Conservation (phyloP, 30 jellyfish, hydroid and myxozoan genomes). For the Hydractinia echinata region DNA sequence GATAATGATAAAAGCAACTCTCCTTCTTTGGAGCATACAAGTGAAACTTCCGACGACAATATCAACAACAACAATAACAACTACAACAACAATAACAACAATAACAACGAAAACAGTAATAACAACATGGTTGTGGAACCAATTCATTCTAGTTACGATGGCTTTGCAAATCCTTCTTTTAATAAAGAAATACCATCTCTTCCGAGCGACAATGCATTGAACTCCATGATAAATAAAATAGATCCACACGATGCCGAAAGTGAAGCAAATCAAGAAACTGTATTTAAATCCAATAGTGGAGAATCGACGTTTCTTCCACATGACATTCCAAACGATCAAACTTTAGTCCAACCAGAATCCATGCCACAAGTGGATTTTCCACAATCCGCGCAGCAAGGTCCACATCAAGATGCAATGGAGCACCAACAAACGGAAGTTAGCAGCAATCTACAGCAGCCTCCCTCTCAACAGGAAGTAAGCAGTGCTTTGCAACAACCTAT, state of each 20-base stretch:
- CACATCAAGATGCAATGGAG: not conserved
- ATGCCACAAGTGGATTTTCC: constrained; percentile 12
- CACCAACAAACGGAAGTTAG: not conserved
- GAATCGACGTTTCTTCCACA: not conserved
- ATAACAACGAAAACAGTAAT: not conserved
- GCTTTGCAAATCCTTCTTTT: constrained; percentile 29
- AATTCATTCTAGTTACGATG: constrained; percentile 2
- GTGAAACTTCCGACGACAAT: not conserved
- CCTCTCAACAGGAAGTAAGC: not conserved
- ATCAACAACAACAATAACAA: not conserved
- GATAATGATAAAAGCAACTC: not conserved
- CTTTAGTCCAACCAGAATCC: constrained; percentile 31
- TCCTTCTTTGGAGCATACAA: not conserved
- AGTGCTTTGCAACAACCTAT: constrained; percentile 7
- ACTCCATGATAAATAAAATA: constrained; percentile 48
- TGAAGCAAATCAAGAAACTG: constrained; percentile 13
- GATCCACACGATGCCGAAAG: constrained; percentile 60
- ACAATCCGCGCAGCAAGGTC: not conserved
- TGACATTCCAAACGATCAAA: not conserved
- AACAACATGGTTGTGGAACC: constrained; percentile 30
- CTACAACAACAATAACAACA: no score
- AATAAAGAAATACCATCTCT: not conserved
- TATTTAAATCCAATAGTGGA: not conserved
- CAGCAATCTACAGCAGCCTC: not conserved
- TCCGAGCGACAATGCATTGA: not conserved